phyloP scores from a whole-genome alignment of 2,888 invertebrate genomes.

The Amiota minor region DNA sequence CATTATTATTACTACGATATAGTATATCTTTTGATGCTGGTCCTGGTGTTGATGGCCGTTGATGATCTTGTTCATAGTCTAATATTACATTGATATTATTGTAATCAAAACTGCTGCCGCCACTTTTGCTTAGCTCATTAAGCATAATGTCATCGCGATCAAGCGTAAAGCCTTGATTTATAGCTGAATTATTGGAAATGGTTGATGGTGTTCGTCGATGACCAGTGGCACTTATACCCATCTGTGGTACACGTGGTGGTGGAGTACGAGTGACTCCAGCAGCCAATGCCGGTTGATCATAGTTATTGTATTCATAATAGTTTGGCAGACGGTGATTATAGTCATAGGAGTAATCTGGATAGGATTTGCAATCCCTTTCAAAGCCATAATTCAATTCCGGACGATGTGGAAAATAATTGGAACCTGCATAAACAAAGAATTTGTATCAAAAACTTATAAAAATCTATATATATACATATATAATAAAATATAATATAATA shows the following conservation, averaged over 20 bases:
- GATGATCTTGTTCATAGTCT: slow-evolving; percentile 44
- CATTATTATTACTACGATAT: slow-evolving; percentile 19
- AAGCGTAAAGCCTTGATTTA: slow-evolving; percentile 78
- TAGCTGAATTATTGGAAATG: slow-evolving; percentile 77
- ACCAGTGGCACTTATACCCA: slow-evolving; percentile 72
- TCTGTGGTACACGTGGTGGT: slow-evolving; percentile 72
- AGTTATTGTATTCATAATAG: slow-evolving; percentile 69
- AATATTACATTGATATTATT: slow-evolving; percentile 57
- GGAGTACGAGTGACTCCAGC: slow-evolving; percentile 61
- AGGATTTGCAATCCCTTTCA: slow-evolving; percentile 73
- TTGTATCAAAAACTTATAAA: neutral
- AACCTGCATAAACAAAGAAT: slow-evolving; percentile 56
- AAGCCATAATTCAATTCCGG: slow-evolving; percentile 70
- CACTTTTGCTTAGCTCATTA: slow-evolving; percentile 30
- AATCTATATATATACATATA: neutral
- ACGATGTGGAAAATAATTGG: slow-evolving; percentile 72
- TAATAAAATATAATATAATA: too few relatives aligned
- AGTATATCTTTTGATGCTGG: neutral
- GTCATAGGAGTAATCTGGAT: slow-evolving; percentile 73
- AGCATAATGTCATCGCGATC: slow-evolving; percentile 76
- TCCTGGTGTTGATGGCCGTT: neutral
- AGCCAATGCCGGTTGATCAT: slow-evolving; percentile 60
- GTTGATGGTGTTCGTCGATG: slow-evolving; percentile 88
- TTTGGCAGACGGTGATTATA: slow-evolving; percentile 69
- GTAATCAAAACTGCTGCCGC: slow-evolving; percentile 57